Evolutionary conservation across 2,797 vertebrate genomes (phyloP).

Genomic region (Capromys pilorides): DNA sequence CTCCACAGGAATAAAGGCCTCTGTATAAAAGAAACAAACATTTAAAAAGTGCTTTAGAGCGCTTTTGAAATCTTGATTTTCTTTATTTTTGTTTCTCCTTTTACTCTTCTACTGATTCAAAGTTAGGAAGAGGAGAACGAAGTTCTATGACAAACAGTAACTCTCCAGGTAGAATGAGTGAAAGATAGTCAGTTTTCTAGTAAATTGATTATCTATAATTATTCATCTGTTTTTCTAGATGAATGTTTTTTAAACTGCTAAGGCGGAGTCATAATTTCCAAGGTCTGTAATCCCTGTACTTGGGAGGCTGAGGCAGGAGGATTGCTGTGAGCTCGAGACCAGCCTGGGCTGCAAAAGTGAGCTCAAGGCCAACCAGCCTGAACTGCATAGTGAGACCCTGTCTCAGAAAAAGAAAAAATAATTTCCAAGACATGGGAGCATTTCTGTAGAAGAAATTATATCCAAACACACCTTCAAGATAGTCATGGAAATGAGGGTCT

Average conservation of each 20-base stretch:
- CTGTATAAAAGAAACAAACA: not conserved
- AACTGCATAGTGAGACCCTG: too few species aligned
- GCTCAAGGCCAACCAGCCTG: too few species aligned
- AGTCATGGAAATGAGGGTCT: not conserved
- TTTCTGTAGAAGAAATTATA: not conserved
- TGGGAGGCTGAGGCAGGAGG: too few species aligned
- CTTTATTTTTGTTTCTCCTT: not conserved
- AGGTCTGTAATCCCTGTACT: too few species aligned
- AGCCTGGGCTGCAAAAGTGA: too few species aligned
- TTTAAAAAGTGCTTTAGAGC: not conserved
- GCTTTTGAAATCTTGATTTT: not conserved
- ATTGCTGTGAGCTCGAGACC: too few species aligned
- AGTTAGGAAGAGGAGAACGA: not conserved
- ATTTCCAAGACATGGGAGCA: not conserved
- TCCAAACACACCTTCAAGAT: not conserved
- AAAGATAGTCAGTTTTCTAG: too few species aligned
- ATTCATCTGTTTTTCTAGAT: not conserved
- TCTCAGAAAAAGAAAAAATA: too few species aligned
- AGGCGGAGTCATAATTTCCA: not conserved
- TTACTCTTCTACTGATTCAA: slow-evolving; percentile 15
- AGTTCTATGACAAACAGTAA: not conserved
- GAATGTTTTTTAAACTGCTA: not conserved
- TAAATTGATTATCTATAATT: too few species aligned
- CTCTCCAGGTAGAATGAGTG: not conserved
- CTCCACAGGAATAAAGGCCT: not conserved